A percentile compares a stretch with the other conserved stretches of the same genome.
These are phyloP conservation scores for Siderastrea radians DNA, from an alignment of 92 coral and sea anemone genomes.

Conservation along the genomic window DNA sequence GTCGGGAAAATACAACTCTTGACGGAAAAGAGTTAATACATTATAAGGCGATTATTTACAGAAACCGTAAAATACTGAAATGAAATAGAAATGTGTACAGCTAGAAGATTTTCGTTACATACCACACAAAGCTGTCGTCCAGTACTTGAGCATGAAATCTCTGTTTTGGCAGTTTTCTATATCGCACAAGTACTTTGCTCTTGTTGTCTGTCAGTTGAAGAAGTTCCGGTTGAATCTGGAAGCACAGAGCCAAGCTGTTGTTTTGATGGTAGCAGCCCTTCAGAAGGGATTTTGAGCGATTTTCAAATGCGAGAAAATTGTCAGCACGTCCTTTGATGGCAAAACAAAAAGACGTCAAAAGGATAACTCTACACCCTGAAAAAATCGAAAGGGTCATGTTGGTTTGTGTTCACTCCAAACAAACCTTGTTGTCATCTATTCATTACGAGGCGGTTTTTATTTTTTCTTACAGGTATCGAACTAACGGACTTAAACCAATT, in stretches of 20 bases:
- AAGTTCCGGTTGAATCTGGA: slow-evolving; percentile 20
- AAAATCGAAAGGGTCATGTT: background rate
- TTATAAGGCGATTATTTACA: background rate
- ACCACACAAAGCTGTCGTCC: slow-evolving; percentile 28
- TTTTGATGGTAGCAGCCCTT: slow-evolving; percentile 48
- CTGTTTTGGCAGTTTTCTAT: background rate
- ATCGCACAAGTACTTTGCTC: slow-evolving; percentile 15
- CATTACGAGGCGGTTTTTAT: background rate
- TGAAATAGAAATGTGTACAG: background rate
- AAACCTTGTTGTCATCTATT: background rate
- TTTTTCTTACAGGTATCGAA: slow-evolving; percentile 20
- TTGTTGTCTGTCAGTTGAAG: slow-evolving; percentile 20
- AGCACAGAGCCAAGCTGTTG: slow-evolving; percentile 40
- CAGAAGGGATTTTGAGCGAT: slow-evolving; percentile 5
- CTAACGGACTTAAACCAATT: background rate
- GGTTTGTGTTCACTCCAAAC: background rate
- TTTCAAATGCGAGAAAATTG: slow-evolving; percentile 9
- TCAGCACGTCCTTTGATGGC: background rate
- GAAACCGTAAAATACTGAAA: background rate
- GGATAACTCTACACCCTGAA: too few species aligned
- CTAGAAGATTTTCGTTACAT: background rate
- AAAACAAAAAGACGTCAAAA: background rate
- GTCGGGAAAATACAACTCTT: too few species aligned
- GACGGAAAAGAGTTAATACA: too few species aligned
- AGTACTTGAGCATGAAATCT: slow-evolving; percentile 19